These are phyloP conservation scores for Notothenia coriiceps DNA, from an alignment of 2,113 vertebrate species.

Conservation along the genomic window DNA sequence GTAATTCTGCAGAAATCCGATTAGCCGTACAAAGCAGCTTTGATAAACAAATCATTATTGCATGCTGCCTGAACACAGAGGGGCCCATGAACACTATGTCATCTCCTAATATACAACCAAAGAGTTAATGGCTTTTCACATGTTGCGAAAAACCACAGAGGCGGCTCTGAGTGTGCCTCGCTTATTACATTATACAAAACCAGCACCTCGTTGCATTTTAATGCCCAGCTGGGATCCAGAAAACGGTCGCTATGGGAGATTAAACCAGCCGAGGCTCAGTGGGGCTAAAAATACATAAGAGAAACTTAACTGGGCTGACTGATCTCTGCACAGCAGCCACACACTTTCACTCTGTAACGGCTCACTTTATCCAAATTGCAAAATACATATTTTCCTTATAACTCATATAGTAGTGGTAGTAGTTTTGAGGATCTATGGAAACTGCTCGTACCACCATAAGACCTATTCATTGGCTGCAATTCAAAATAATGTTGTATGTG, in stretches of 20 bases:
- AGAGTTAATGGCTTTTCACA: conserved; percentile 26
- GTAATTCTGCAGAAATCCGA: conserved; percentile 22
- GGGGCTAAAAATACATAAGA: background rate
- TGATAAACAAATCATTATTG: conserved; percentile 11
- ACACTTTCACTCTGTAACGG: too few species aligned
- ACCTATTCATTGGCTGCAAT: too few species aligned
- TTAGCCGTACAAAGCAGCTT: conserved; percentile 27
- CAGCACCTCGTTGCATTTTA: conserved; percentile 9
- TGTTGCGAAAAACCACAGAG: conserved; percentile 5
- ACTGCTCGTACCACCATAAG: too few species aligned
- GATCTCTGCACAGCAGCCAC: too few species aligned
- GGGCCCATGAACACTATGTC: conserved; percentile 9
- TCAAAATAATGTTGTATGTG: too few species aligned
- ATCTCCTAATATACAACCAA: conserved; percentile 27
- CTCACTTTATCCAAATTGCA: too few species aligned
- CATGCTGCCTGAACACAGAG: conserved; percentile 10
- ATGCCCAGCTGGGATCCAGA: conserved; percentile 21
- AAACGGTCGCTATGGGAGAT: conserved; percentile 8
- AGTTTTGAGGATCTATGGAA: too few species aligned
- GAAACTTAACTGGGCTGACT: too few species aligned
- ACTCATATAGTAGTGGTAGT: too few species aligned
- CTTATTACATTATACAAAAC: conserved; percentile 11
- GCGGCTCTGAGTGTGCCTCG: background rate
- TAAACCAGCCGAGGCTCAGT: background rate
- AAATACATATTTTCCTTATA: too few species aligned